Conservation (phyloP, 2,888 invertebrate genomes). For the Sturmia bella region DNA sequence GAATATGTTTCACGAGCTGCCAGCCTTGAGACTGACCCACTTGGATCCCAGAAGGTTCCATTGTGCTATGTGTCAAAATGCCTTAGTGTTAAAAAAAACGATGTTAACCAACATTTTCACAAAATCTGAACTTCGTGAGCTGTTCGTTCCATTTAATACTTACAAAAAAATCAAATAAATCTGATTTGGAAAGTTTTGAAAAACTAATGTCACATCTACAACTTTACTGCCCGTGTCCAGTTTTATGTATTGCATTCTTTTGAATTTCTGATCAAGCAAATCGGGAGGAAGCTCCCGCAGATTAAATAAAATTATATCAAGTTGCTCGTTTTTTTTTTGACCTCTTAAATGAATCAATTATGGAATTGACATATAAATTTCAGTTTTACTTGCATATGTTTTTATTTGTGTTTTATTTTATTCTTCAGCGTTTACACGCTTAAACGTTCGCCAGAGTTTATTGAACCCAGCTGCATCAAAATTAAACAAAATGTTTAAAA, state of each 20-base stretch:
- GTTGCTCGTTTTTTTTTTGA: slow-evolving; percentile 14
- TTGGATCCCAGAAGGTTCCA: no score
- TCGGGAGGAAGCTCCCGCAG: background rate
- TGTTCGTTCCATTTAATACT: no score
- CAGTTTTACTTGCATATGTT: slow-evolving; percentile 16
- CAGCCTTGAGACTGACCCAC: no score
- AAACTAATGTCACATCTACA: no score
- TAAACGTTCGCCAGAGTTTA: slow-evolving; percentile 35
- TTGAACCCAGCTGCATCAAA: slow-evolving; percentile 44
- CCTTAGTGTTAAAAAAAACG: no score
- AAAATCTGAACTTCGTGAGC: no score
- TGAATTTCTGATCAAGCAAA: background rate
- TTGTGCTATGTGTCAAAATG: no score
- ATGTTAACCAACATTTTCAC: no score
- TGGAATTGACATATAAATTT: slow-evolving; percentile 60
- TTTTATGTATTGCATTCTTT: slow-evolving; percentile 23
- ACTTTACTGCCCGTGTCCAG: no score
- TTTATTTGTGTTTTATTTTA: background rate
- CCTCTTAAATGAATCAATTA: slow-evolving; percentile 55
- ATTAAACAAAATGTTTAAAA: slow-evolving; percentile 21
- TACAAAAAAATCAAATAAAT: no score
- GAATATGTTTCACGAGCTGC: no score
- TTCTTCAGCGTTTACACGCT: slow-evolving; percentile 2
- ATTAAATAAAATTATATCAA: slow-evolving; percentile 26
- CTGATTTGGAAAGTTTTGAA: no score